Percentiles rank a stretch among this genome's conserved stretches.
phyloP scores from a whole-genome alignment of 2,113 vertebrate species.

The Pangasianodon gigas region DNA sequence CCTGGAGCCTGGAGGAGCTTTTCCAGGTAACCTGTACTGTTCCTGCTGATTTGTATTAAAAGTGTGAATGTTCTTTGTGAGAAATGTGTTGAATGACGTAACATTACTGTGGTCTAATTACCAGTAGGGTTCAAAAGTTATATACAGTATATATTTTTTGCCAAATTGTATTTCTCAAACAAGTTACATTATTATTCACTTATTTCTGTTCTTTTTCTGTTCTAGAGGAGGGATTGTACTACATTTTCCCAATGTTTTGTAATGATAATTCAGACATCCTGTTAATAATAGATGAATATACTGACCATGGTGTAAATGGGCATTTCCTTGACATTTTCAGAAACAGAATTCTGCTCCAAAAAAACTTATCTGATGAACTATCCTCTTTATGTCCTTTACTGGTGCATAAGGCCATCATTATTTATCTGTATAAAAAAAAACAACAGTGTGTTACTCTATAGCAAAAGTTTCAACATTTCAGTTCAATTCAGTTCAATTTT shows the following conservation, averaged over 20 bases:
- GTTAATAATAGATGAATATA: not conserved
- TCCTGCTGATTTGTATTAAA: not conserved
- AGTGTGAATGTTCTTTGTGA: not conserved
- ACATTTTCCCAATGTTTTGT: not conserved
- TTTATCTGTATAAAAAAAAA: not conserved
- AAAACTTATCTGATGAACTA: not conserved
- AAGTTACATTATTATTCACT: not conserved
- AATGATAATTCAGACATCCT: not conserved
- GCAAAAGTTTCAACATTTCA: not conserved
- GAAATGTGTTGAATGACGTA: not conserved
- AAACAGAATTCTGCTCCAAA: not conserved
- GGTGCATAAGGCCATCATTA: not conserved
- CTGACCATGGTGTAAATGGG: not conserved
- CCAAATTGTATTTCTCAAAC: not conserved
- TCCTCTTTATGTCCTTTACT: not conserved
- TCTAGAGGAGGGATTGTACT: not conserved
- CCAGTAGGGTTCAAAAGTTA: not conserved
- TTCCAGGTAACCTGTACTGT: conserved; percentile 69
- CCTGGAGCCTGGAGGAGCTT: conserved; percentile 89
- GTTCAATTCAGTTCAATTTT: too few relatives aligned
- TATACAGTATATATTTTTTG: not conserved
- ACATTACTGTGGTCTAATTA: not conserved
- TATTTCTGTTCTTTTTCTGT: not conserved
- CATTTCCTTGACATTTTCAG: not conserved
- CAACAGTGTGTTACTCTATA: not conserved